Percentiles rank a stretch among this genome's conserved stretches.
phyloP scores from a whole-genome alignment of 2,797 vertebrate species.

The Tapirus indicus region DNA sequence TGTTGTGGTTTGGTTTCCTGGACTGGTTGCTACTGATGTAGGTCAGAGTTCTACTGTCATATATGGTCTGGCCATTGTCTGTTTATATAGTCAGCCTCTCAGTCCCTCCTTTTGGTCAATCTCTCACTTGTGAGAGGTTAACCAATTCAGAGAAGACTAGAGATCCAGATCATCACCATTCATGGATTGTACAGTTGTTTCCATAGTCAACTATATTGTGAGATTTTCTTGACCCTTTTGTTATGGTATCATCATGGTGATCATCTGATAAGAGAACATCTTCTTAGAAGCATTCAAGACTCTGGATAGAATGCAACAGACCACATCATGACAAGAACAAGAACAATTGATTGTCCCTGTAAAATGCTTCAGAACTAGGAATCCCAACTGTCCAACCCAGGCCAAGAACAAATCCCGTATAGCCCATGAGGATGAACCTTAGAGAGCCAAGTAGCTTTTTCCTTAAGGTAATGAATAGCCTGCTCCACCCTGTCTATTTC shows the following conservation, averaged over 20 bases:
- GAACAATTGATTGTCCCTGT: background rate
- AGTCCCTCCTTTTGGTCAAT: background rate
- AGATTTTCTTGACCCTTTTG: background rate
- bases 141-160: background rate
- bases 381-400: background rate
- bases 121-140: background rate
- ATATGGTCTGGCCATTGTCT: background rate
- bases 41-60: background rate
- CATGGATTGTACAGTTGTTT: background rate
- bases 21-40: background rate
- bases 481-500: background rate
- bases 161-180: background rate
- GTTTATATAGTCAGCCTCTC: background rate
- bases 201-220: background rate
- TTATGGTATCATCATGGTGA: background rate
- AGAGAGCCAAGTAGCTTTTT: background rate
- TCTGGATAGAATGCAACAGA: background rate
- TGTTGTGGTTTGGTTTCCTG: background rate
- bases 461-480: background rate
- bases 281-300: background rate
- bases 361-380: background rate
- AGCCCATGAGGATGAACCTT: background rate
- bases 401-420: background rate
- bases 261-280: background rate
- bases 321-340: background rate